A percentile compares a stretch with the other conserved stretches of the same genome.
phyloP scores from a whole-genome alignment of 2,113 vertebrate genomes.

The Brachypteracias leptosomus region DNA sequence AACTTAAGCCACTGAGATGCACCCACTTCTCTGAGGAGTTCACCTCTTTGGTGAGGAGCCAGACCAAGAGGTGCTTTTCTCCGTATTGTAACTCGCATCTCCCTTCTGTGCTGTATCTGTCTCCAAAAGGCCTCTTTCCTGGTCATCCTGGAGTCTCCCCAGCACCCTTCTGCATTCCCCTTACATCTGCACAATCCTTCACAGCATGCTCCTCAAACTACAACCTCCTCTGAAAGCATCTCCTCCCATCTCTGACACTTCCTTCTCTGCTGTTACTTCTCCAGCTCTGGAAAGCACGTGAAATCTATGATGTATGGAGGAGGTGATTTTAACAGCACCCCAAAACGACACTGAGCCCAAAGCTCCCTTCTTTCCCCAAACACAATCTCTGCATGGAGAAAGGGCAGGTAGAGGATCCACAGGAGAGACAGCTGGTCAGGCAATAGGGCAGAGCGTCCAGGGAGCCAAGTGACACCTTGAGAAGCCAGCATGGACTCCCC shows the following conservation, averaged over 20 bases:
- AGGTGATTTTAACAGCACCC: not conserved
- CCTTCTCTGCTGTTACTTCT: not conserved
- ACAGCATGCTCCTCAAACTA: not conserved
- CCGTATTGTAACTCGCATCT: not conserved
- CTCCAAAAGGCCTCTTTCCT: not conserved
- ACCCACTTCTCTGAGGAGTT: not conserved
- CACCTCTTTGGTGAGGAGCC: not conserved
- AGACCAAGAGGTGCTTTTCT: not conserved
- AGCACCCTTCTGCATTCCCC: not conserved
- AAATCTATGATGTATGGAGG: rapidly evolving
- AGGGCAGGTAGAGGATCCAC: not conserved
- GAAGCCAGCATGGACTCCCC: not conserved
- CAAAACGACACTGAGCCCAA: not conserved
- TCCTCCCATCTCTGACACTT: not conserved
- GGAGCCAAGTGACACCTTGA: not conserved
- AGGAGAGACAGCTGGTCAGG: not conserved
- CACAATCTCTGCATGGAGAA: not conserved
- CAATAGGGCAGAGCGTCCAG: not conserved
- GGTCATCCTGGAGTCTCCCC: not conserved
- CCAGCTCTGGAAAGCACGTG: not conserved
- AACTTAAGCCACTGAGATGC: not conserved
- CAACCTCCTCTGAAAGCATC: not conserved
- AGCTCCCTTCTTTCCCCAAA: not conserved
- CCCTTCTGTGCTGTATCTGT: not conserved
- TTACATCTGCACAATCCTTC: not conserved